Evolutionary conservation across 2,888 invertebrate species (phyloP), one percentile per base, ranked within the genome.

Genomic region (Villa cingulata): DNA sequence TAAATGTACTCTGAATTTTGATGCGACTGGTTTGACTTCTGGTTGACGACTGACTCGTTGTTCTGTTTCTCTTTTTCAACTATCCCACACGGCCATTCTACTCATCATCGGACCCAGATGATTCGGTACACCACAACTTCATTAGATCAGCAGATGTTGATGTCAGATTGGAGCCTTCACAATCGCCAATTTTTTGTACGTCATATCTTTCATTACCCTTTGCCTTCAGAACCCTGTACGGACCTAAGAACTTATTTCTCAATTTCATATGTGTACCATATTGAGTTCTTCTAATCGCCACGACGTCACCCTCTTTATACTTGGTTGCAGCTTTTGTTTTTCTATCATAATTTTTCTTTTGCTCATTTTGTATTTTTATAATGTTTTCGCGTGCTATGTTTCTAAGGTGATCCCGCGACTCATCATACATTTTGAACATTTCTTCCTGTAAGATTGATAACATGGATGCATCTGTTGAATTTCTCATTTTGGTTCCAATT

Each of bases 341-440:
- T 29, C 27, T 36, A 40, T 49, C 38, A 45, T 42, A 51, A 1
- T n/a, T 27, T 29, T 32, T 44, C 34, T 40, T 39, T 23, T 51
- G 41, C 37, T 50, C 49, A 27, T 45, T 39, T 43, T 50, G 51
- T 32, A 46, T 37, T 44, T 48, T 36, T 10, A 14, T 15, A 37
- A 53, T 56, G 49, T 61, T 56, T 29, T 55, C 51, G 48, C 38
- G 42, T 12, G 49, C 54, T 27, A 43, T 32, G 34, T 37, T 36
- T 19, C 49, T 46, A 16, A 46, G 16, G 23, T 48, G 29, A n/a
- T 48, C 41, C 41, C 49, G 37, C 2, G 50, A 41, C 14, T 49
- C 41, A 32, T 52, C 44, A 37, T 50, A 54, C 14, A 14, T 12
- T 9, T 12, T 6, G 37, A 40, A 18, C 14, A 34, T 41, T 41